Evolutionary conservation across 1,140 invertebrate genomes (phyloP), one percentile per base, ranked within the genome.

Genomic region (Parapsyche elsis): DNA sequence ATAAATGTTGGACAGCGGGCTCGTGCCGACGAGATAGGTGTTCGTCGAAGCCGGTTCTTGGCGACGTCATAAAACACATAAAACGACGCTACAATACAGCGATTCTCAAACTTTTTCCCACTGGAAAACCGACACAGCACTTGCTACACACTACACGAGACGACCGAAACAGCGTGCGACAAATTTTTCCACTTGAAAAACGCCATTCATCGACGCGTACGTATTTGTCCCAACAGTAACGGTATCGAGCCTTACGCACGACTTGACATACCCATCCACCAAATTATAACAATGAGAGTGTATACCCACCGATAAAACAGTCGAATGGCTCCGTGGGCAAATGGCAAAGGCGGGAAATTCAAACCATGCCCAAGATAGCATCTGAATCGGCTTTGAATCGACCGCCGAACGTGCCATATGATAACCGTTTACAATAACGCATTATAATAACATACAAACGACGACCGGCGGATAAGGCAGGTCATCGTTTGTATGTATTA

Each of bases 251-350:
- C 80, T 70, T 76, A 78, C 75, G 75, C 80, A 81, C 80, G 80
- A 81, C 71, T 71, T 53, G 80, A 12, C 79, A 78, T 38, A 38
- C 7, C 30, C 30, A 81, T 81, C 80, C 77, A 75, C 80, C 80
- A 78, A 81, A 78, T 78, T 81, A 78, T 81, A 81, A 81, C 80
- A 81, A 74, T 77, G 76, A 77, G 77, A 38, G 30, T 38, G 30
- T 38, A 38, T 38, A 38, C 7, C 7, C 30, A 38, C 30, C 1
- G 30, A 38, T 38, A 38, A 38, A 38, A 38, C 30, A 23, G 53
- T 24, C 74, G 71, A 24, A 78, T 38, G 30, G 73, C 80, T 61
- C 73, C 67, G 76, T 59, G 61, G 24, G 75, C 76, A 64, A 57
- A 21, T 21, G 53, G 53, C 53, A n/a, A 1, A n/a, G 14, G 10